Conservation (phyloP, 2,888 invertebrate genomes). For the Drosophila mulleri region DNA sequence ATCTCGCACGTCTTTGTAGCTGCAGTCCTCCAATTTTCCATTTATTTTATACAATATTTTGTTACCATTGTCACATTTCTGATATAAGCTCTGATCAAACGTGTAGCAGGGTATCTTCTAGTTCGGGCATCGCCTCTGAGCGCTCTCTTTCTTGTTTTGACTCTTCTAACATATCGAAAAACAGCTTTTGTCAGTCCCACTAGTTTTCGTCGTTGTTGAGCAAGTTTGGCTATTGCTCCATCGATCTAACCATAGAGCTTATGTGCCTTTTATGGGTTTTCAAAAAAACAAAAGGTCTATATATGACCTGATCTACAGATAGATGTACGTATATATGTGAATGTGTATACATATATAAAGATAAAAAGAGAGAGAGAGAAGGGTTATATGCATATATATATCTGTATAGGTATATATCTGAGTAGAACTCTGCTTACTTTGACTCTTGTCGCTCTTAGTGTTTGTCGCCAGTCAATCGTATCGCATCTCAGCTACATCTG, state of each 20-base stretch:
- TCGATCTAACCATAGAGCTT: background rate
- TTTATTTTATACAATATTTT: too few relatives aligned
- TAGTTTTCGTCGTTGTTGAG: background rate
- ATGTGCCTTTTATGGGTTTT: too few relatives aligned
- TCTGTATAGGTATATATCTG: too few relatives aligned
- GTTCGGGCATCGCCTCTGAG: background rate
- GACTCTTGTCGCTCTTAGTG: background rate
- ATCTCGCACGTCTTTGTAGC: too few relatives aligned
- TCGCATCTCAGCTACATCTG: slow-evolving; percentile 11
- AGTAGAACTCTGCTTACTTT: background rate
- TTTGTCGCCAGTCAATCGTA: slow-evolving; percentile 23
- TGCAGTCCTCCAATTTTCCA: too few relatives aligned
- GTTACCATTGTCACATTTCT: too few relatives aligned
- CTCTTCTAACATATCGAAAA: background rate
- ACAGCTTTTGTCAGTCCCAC: background rate
- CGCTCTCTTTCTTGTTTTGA: background rate
- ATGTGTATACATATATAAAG: background rate
- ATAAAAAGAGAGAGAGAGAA: too few relatives aligned
- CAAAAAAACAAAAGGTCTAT: too few relatives aligned
- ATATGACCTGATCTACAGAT: too few relatives aligned
- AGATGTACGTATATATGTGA: too few relatives aligned
- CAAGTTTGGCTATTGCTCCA: background rate
- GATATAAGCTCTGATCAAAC: too few relatives aligned
- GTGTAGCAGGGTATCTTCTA: background rate
- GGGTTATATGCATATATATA: background rate